These are phyloP conservation scores for Coptotermes formosanus DNA, from an alignment of 1,140 invertebrate genomes.

Conservation along the genomic window DNA sequence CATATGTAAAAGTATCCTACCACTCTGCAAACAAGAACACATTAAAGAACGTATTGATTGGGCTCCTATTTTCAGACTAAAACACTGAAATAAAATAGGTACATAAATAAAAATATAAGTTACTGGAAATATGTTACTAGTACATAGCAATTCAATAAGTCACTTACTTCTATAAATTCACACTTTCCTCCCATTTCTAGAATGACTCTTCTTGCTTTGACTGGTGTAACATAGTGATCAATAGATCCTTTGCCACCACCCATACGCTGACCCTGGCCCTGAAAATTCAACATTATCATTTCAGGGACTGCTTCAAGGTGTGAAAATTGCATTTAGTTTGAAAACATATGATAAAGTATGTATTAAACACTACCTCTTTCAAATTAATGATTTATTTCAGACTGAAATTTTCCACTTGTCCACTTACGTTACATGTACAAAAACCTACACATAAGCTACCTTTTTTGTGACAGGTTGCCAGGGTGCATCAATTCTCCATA, in stretches of 20 bases:
- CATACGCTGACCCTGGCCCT: slow-evolving; percentile 85
- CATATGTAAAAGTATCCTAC: too few relatives aligned
- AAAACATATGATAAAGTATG: background rate
- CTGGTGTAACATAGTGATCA: slow-evolving; percentile 91
- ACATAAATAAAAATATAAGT: too few relatives aligned
- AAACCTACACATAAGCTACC: slow-evolving; percentile 42
- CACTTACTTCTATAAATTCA: slow-evolving; percentile 78
- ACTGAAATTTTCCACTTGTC: too few relatives aligned
- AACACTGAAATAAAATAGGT: too few relatives aligned
- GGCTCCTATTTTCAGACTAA: too few relatives aligned
- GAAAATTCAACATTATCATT: slow-evolving; percentile 24
- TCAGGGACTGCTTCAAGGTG: too few relatives aligned
- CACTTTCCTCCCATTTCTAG: slow-evolving; percentile 90
- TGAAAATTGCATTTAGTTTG: too few relatives aligned
- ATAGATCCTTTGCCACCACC: slow-evolving; percentile 96
- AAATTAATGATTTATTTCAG: too few relatives aligned
- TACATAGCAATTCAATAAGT: slow-evolving; percentile 7
- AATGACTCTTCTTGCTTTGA: slow-evolving; percentile 89
- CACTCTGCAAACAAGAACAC: too few relatives aligned
- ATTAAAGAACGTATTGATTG: too few relatives aligned
- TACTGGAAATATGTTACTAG: background rate
- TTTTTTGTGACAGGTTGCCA: slow-evolving; percentile 95
- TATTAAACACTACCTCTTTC: background rate
- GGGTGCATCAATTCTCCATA: slow-evolving; percentile 91
- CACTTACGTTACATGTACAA: too few relatives aligned